Percentiles rank a stretch among this genome's conserved stretches.
Conservation (phyloP, 1,140 invertebrate species). For the Drosophila ficusphila region DNA sequence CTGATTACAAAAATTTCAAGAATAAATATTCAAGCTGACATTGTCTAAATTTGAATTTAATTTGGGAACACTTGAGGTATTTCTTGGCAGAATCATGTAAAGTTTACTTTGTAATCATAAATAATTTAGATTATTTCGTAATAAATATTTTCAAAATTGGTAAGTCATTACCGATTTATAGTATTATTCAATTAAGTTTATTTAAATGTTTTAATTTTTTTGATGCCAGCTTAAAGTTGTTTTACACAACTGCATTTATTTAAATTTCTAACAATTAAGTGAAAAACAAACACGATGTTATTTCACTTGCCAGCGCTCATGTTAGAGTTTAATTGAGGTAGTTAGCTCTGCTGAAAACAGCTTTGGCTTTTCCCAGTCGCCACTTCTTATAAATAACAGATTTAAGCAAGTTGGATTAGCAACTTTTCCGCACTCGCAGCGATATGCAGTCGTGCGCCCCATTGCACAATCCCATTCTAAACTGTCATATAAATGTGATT, state of each 20-base stretch:
- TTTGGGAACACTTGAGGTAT: background rate
- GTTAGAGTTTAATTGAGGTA: constrained; percentile 21
- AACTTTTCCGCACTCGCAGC: constrained; percentile 12
- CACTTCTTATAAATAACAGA: constrained; percentile 29
- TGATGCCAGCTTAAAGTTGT: too few species aligned
- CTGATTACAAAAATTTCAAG: background rate
- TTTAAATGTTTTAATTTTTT: too few species aligned
- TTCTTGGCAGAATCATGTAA: too few species aligned
- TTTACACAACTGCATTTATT: too few species aligned
- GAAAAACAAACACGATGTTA: too few species aligned
- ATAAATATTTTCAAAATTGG: too few species aligned
- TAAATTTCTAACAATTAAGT: too few species aligned
- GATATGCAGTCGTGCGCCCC: constrained; percentile 13
- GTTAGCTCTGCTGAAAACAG: constrained; percentile 8
- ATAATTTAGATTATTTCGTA: too few species aligned
- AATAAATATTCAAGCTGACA: background rate
- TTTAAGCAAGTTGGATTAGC: constrained; percentile 13
- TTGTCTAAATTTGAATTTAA: constrained; percentile 6
- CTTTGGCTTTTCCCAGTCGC: background rate
- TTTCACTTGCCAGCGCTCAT: constrained; percentile 1
- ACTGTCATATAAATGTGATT: constrained; percentile 46
- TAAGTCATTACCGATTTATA: too few species aligned
- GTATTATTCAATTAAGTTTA: too few species aligned
- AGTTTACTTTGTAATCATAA: too few species aligned
- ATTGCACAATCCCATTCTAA: constrained; percentile 37